Base-by-base conservation (phyloP, 2,888 invertebrate species). In the Empis livida region DNA sequence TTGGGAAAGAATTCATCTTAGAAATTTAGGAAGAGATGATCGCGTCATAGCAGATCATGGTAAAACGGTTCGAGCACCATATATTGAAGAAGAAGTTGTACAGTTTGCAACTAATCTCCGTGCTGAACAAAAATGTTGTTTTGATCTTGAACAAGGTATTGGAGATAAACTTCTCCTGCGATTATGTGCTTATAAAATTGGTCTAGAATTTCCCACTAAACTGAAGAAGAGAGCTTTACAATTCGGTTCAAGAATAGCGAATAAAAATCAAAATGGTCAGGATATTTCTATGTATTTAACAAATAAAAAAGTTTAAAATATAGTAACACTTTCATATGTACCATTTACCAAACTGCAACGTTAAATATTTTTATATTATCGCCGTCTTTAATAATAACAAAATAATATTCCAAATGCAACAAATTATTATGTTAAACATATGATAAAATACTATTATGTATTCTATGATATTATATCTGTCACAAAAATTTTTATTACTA, bases 1-100 rank as follows among this genome's bases (percentile, higher is more conserved):
- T 66, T 80, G 96, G 73, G 75, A 78, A 48, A 77, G 93, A 61
- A 87, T 99, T 53, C 85, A 92, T 1, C 77, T 80, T 31, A 75
- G 97, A 58, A 99, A 99, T 73, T 75, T 97, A 44, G 95, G 93
- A 0, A 75, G 99, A 51, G 99, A 99, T 70, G 95, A 97, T 65
- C 78, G 95, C 55, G 82, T 96, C 2, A 84, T 94, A 53, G 80
- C 86, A 47, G 93, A 96, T 69, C 87, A 89, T 68, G 90, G 92
- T 0, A 74, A 84, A 55, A 87, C 88, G 56, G 80, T 84, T 11
- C 77, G 95, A 52, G 81, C 91, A 55, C 86, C 86, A 1, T 87
- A 82, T 65, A 73, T 86, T 53, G 85, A 86, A 63, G 86, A 86
- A 64, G 71, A 79, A 54, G 66, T 86, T 44, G 75, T 82, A 3